Evolutionary conservation across 2,888 invertebrate genomes (phyloP).

Genomic region (Chaetogeoica ovagalla): DNA sequence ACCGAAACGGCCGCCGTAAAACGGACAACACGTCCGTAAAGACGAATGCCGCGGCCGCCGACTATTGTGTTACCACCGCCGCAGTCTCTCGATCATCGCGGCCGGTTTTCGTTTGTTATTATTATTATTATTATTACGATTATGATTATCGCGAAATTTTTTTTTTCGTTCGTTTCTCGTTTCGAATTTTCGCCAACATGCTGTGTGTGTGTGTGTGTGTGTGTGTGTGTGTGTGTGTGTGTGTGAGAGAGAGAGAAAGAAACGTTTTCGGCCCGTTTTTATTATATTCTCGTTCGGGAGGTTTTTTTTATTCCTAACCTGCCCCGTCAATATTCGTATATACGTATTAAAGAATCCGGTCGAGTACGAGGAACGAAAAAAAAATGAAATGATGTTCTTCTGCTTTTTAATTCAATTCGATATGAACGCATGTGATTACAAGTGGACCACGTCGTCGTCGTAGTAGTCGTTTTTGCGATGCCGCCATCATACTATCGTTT

Average conservation of each 20-base stretch:
- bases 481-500: no score
- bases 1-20: constrained; percentile 42
- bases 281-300: background rate
- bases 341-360: constrained; percentile 42
- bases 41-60: constrained; percentile 16
- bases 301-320: constrained; percentile 12
- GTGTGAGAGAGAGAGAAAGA: background rate
- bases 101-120: constrained; percentile 15
- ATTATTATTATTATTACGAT: background rate
- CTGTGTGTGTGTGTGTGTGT: background rate
- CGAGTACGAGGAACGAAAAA: background rate
- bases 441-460: no score
- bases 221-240: background rate
- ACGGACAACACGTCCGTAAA: constrained; percentile 5
- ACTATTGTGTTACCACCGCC: constrained; percentile 31
- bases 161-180: background rate
- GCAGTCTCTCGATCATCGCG: background rate
- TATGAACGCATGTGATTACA: constrained; percentile 22
- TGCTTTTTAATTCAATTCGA: constrained; percentile 36
- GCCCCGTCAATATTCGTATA: background rate
- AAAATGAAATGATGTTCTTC: background rate
- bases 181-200: constrained; percentile 38
- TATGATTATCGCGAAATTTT: background rate
- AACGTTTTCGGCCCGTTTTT: constrained; percentile 6
- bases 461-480: no score